phyloP scores from a whole-genome alignment of 1,140 invertebrate genomes.

The Drosophila novamexicana region DNA sequence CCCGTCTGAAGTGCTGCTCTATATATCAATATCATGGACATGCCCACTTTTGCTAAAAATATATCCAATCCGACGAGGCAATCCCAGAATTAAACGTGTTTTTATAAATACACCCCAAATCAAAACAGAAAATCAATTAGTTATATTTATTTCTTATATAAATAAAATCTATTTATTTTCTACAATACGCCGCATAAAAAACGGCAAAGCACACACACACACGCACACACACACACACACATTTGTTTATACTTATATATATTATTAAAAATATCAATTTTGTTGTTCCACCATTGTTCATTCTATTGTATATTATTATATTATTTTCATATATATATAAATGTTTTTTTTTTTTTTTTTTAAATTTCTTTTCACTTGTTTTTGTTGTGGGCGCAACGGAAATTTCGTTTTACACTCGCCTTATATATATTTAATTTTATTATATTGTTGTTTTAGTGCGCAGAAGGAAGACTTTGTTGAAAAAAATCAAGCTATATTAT shows the following conservation, averaged over 20 bases:
- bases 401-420: conserved; percentile 68
- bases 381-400: conserved; percentile 56
- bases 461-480: conserved; percentile 45
- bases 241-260: conserved; percentile 10
- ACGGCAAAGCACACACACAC: conserved; percentile 8
- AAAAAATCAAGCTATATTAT: conserved; percentile 2
- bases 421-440: conserved; percentile 64
- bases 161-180: neutral
- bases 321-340: conserved; percentile 24
- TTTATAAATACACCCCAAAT: conserved; percentile 65
- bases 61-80: conserved; percentile 40
- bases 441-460: conserved; percentile 65
- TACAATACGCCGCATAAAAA: conserved; percentile 17
- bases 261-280: neutral
- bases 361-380: conserved; percentile 47
- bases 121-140: conserved; percentile 39
- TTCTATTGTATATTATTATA: conserved; percentile 24
- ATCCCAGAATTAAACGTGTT: conserved; percentile 61
- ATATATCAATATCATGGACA: conserved; percentile 59
- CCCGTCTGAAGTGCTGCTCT: conserved; percentile 33
- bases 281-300: neutral
- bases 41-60: conserved; percentile 70
- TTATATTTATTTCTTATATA: conserved; percentile 42
- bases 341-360: conserved; percentile 35
- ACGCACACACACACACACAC: conserved; percentile 1